Conservation (phyloP, 2,888 invertebrate species). For the Tineola bisselliella region DNA sequence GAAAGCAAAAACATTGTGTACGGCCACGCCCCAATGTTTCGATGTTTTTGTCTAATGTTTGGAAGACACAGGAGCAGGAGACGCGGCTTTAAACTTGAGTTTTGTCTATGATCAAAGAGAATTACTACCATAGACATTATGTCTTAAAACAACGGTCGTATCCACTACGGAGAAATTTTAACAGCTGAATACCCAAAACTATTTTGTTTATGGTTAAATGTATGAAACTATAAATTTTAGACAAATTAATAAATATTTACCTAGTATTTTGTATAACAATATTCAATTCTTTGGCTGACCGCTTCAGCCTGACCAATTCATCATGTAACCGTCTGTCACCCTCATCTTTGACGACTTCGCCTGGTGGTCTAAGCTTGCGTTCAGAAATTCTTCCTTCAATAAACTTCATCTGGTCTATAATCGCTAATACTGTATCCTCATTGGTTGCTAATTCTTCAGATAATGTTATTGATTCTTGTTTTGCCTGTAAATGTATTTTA, state of each 20-base stretch:
- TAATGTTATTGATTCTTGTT: constrained; percentile 75
- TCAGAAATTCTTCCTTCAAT: constrained; percentile 79
- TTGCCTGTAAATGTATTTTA: constrained; percentile 44
- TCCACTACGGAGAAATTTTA: too few species aligned
- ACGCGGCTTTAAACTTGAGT: too few species aligned
- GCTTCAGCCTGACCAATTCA: constrained; percentile 69
- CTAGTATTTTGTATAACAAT: constrained; percentile 63
- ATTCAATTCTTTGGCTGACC: not conserved
- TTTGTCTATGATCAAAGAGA: too few species aligned
- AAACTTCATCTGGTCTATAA: constrained; percentile 74
- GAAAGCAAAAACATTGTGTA: too few species aligned
- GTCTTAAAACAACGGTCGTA: too few species aligned
- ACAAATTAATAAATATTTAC: constrained; percentile 31
- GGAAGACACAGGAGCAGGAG: too few species aligned
- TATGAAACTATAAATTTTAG: too few species aligned
- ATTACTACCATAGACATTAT: too few species aligned
- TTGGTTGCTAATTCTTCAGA: constrained; percentile 73
- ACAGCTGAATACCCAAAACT: too few species aligned
- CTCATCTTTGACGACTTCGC: constrained; percentile 74
- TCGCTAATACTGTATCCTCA: constrained; percentile 73
- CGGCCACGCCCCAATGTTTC: too few species aligned
- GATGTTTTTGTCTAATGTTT: too few species aligned
- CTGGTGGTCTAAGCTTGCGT: constrained; percentile 71
- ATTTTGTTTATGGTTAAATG: too few species aligned
- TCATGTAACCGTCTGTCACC: constrained; percentile 70